Percentiles rank a stretch among this genome's conserved stretches.
Evolutionary conservation across 2,888 invertebrate species (phyloP).

Genomic region (Brenthis daphne): DNA sequence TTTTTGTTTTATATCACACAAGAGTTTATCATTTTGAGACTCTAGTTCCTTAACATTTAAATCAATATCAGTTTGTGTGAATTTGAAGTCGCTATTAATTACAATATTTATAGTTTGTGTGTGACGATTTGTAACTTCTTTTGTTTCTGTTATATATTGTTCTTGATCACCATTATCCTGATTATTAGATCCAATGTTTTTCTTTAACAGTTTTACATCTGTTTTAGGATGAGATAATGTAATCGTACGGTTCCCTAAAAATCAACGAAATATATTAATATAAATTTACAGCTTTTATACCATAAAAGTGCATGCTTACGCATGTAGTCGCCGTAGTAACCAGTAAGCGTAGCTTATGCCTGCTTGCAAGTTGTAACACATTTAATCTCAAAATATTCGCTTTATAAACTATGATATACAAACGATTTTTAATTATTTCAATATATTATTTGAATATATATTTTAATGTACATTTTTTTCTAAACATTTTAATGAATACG

Average conservation of each 20-base stretch:
- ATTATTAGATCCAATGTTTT: slow-evolving; percentile 14
- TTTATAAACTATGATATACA: too few relatives aligned
- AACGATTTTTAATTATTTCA: too few relatives aligned
- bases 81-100: slow-evolving; percentile 43
- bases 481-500: too few relatives aligned
- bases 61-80: slow-evolving; percentile 60
- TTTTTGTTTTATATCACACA: slow-evolving; percentile 50
- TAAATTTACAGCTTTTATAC: background rate
- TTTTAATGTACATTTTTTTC: too few relatives aligned
- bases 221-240: slow-evolving; percentile 60
- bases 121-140: slow-evolving; percentile 43
- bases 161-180: slow-evolving; percentile 30
- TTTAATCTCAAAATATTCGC: too few relatives aligned
- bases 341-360: too few relatives aligned
- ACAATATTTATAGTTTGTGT: slow-evolving; percentile 56
- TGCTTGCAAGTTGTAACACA: too few relatives aligned
- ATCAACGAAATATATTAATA: background rate
- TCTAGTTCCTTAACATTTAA: slow-evolving; percentile 46
- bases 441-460: too few relatives aligned
- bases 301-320: background rate
- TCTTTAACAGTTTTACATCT: slow-evolving; percentile 43
- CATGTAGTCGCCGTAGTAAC: too few relatives aligned
- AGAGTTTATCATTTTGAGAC: slow-evolving; percentile 46
- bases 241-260: slow-evolving; percentile 65
- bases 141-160: slow-evolving; percentile 19